Evolutionary conservation across 2,113 vertebrate genomes (phyloP).

Genomic region (Galemys pyrenaicus): DNA sequence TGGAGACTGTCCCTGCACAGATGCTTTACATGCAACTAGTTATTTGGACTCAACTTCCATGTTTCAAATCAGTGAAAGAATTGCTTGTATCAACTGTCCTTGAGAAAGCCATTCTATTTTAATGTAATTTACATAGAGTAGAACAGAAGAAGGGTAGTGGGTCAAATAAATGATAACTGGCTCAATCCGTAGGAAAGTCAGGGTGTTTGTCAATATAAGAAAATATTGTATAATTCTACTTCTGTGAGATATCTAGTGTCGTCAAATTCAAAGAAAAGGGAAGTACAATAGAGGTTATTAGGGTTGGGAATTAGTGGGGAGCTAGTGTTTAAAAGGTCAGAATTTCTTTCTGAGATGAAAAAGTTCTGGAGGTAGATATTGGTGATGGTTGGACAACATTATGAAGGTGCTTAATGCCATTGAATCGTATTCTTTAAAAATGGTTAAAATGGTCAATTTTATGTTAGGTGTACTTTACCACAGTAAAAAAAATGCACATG

Average conservation of each 20-base stretch:
- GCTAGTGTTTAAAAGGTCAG: background rate
- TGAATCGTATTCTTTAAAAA: background rate
- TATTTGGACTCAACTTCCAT: background rate
- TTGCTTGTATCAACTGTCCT: background rate
- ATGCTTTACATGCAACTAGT: background rate
- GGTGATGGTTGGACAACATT: background rate
- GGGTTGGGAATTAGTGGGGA: too few species aligned
- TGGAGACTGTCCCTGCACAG: background rate
- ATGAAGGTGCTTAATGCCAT: too few species aligned
- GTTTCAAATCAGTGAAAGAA: background rate
- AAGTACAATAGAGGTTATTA: too few species aligned
- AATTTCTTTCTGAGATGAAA: background rate
- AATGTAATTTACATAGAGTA: background rate
- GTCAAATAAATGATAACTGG: background rate
- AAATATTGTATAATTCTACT: background rate
- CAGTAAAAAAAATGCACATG: background rate
- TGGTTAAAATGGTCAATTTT: background rate
- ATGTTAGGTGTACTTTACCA: background rate
- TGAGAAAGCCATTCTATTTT: background rate
- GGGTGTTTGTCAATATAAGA: background rate
- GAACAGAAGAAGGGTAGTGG: background rate
- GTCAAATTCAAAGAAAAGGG: background rate
- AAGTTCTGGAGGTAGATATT: background rate
- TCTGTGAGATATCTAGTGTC: background rate
- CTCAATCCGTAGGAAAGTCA: background rate